These are phyloP conservation scores for Dusona sp. DNA, from an alignment of 2,888 invertebrate genomes.

Conservation along the genomic window DNA sequence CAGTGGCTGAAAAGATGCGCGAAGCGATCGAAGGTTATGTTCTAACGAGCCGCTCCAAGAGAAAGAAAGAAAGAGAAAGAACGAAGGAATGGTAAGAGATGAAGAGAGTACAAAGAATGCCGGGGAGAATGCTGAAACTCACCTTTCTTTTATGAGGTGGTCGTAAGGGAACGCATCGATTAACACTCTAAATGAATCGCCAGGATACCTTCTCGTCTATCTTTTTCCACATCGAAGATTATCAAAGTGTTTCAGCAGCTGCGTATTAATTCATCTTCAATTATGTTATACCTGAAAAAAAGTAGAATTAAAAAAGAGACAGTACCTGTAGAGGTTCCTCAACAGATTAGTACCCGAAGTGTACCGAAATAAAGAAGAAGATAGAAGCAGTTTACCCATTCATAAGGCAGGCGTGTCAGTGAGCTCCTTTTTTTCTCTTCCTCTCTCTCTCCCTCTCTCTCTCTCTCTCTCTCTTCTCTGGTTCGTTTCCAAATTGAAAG, in stretches of 20 bases:
- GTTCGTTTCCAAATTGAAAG: slow-evolving; percentile 68
- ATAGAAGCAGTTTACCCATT: slow-evolving; percentile 38
- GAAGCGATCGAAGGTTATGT: slow-evolving; percentile 68
- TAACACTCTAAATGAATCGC: slow-evolving; percentile 68
- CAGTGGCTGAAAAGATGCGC: slow-evolving; percentile 63
- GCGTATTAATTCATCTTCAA: slow-evolving; percentile 49
- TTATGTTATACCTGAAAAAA: slow-evolving; percentile 28
- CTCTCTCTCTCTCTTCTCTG: slow-evolving; percentile 3
- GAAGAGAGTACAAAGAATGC: slow-evolving; percentile 31
- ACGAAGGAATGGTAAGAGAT: slow-evolving; percentile 23
- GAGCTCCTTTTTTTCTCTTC: slow-evolving; percentile 9
- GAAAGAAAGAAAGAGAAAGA: slow-evolving; percentile 25
- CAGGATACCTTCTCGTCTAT: slow-evolving; percentile 39
- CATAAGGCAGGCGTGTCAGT: slow-evolving; percentile 57
- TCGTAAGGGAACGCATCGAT: slow-evolving; percentile 64
- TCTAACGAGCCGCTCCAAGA: slow-evolving; percentile 57
- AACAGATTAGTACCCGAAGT: slow-evolving; percentile 56
- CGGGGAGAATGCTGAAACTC: slow-evolving; percentile 46
- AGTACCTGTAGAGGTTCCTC: slow-evolving; percentile 25
- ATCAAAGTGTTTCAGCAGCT: slow-evolving; percentile 52
- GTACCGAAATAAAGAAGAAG: slow-evolving; percentile 41
- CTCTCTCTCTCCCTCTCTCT: slow-evolving; percentile 29
- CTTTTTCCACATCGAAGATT: slow-evolving; percentile 44
- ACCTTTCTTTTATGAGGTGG: slow-evolving; percentile 54
- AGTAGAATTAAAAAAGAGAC: slow-evolving; percentile 9